These are phyloP conservation scores for Urocitellus parryii DNA, from an alignment of 2,113 vertebrate species.

Conservation along the genomic window DNA sequence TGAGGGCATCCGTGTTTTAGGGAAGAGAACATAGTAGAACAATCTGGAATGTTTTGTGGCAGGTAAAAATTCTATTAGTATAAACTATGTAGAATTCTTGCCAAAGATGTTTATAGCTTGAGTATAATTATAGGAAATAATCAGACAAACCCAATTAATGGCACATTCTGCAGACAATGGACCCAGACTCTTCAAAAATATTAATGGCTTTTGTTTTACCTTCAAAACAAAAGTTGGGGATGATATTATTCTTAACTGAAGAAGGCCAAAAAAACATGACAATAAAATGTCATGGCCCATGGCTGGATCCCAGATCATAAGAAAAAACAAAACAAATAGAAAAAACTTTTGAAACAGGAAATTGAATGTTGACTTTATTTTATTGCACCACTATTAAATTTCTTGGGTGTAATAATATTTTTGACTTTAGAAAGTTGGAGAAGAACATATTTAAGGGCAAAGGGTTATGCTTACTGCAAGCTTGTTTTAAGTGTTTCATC, in stretches of 20 bases:
- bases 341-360: neutral
- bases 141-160: neutral
- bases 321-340: neutral
- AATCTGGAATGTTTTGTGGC: neutral
- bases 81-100: neutral
- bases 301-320: neutral
- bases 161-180: neutral
- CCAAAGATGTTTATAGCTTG: neutral
- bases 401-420: neutral
- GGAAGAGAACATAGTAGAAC: neutral
- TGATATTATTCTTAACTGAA: neutral
- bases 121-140: neutral
- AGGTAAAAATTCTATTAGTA: neutral
- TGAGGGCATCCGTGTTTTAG: too few species aligned
- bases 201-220: neutral
- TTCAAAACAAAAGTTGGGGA: neutral
- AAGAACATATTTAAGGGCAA: neutral
- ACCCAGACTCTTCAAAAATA: neutral
- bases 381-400: neutral
- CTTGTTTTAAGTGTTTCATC: neutral
- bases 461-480: neutral
- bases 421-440: neutral
- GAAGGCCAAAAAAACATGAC: neutral
- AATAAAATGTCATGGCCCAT: neutral
- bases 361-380: neutral